phyloP scores from a whole-genome alignment of 2,113 vertebrate genomes.

The Motacilla tschutschensis region DNA sequence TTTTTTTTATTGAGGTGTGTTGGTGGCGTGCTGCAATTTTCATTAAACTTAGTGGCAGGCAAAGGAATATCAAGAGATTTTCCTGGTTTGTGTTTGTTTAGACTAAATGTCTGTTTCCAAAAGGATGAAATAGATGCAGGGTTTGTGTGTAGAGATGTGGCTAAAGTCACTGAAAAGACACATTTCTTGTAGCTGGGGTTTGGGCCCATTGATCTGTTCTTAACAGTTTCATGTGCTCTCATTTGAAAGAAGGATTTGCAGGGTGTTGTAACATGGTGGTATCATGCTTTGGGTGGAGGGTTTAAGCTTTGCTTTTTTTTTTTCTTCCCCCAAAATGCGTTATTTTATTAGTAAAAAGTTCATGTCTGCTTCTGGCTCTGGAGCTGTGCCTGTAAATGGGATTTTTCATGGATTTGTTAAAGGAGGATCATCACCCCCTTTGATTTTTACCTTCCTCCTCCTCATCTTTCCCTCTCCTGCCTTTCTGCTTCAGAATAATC shows the following conservation, averaged over 20 bases:
- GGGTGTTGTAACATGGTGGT: too few relatives aligned
- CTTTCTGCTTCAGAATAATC: neutral
- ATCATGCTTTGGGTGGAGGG: neutral
- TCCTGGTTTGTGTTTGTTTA: neutral
- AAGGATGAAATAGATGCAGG: neutral
- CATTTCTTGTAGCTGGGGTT: neutral
- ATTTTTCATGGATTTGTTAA: neutral
- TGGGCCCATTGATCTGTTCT: neutral
- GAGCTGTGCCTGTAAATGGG: neutral
- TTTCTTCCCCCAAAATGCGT: neutral
- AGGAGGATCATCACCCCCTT: neutral
- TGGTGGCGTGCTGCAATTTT: neutral
- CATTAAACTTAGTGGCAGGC: accelerated
- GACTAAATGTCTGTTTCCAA: neutral
- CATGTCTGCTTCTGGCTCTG: accelerated
- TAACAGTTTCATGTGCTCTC: neutral
- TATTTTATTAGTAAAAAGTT: neutral
- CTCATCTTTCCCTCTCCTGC: neutral
- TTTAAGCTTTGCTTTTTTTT: neutral
- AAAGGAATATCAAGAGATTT: neutral
- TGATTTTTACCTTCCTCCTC: neutral
- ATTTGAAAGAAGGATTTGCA: neutral
- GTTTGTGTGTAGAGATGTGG: neutral
- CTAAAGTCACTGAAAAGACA: neutral
- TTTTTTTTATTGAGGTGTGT: too few relatives aligned